These are phyloP conservation scores for Mesitornis unicolor DNA, from an alignment of 2,113 vertebrate species.

Conservation along the genomic window DNA sequence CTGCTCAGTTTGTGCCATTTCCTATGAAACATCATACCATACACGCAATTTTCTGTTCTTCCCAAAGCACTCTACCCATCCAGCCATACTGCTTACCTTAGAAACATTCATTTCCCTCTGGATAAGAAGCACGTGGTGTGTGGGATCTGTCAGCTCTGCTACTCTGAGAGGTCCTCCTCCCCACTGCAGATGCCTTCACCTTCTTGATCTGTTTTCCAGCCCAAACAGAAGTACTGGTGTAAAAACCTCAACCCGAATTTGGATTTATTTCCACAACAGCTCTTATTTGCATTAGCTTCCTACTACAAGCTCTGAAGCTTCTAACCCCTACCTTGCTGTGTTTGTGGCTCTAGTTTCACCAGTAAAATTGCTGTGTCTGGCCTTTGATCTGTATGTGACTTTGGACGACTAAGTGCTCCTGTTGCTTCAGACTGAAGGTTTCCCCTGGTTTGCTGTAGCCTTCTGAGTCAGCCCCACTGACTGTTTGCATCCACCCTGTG, in stretches of 20 bases:
- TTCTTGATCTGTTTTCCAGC: not conserved
- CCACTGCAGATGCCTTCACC: not conserved
- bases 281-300: not conserved
- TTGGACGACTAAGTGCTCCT: not conserved
- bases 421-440: not conserved
- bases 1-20: not conserved
- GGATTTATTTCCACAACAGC: not conserved
- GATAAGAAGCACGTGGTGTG: not conserved
- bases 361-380: not conserved
- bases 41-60: not conserved
- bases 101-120: not conserved
- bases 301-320: not conserved
- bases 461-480: not conserved
- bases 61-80: not conserved
- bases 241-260: not conserved
- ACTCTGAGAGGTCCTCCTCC: not conserved
- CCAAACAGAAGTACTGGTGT: not conserved
- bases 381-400: not conserved
- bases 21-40: not conserved
- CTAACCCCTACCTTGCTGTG: not conserved
- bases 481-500: not conserved
- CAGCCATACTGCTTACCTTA: not conserved
- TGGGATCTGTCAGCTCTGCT: not conserved
- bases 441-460: too few species aligned
- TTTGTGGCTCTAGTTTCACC: not conserved